A percentile compares a stretch with the other conserved stretches of the same genome.
Evolutionary conservation across 2,888 invertebrate genomes (phyloP).

Genomic region (Drosophila ezoana): DNA sequence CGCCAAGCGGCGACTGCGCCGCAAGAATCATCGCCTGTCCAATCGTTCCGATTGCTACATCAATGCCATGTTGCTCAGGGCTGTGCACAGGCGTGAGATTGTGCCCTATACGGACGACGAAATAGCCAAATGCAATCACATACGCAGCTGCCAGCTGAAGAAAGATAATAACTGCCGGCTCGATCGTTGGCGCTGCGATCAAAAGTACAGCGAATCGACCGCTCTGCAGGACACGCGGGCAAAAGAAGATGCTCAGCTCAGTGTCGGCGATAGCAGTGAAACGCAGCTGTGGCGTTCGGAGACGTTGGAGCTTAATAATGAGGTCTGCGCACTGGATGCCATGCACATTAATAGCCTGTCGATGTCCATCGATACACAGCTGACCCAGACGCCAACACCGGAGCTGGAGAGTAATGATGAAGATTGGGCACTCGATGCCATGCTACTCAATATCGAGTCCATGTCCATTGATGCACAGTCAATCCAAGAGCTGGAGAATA

Average conservation of each 20-base stretch:
- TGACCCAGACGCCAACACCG: background rate
- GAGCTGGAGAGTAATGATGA: background rate
- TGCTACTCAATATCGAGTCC: too few species aligned
- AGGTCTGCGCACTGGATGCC: background rate
- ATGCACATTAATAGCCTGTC: background rate
- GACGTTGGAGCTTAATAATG: background rate
- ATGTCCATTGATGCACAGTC: too few species aligned
- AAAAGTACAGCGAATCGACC: background rate
- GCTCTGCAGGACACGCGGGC: background rate
- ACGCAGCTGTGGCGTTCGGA: background rate
- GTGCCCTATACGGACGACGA: background rate
- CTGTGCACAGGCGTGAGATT: background rate
- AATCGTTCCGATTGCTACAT: background rate
- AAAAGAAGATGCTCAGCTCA: background rate
- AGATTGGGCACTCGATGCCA: too few species aligned
- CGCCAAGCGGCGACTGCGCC: slow-evolving; percentile 4
- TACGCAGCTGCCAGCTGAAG: background rate
- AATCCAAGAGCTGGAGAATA: too few species aligned
- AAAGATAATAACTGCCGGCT: slow-evolving; percentile 4
- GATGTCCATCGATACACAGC: background rate
- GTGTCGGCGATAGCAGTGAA: background rate
- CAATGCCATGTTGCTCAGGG: slow-evolving; percentile 1
- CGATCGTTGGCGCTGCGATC: background rate
- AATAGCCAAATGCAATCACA: slow-evolving; percentile 1
- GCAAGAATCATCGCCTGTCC: background rate